These are phyloP conservation scores for Irena cyanogastra DNA, from an alignment of 2,113 vertebrate genomes.

Conservation along the genomic window DNA sequence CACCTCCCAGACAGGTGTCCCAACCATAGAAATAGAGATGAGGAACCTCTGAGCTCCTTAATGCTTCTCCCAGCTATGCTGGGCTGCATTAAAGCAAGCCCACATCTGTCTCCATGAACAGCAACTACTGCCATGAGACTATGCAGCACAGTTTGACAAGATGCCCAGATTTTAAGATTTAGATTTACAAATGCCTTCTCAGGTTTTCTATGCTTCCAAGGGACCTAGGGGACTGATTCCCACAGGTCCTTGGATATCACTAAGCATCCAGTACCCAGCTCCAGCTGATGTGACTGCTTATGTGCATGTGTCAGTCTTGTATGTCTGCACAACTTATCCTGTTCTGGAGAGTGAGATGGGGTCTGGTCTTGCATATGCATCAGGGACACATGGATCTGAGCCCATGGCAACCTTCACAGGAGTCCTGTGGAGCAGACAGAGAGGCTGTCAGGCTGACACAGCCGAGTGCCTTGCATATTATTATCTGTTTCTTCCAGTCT, in stretches of 20 bases:
- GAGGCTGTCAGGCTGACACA: conserved; percentile 59
- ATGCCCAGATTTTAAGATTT: background rate
- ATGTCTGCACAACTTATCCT: background rate
- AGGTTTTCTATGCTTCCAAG: background rate
- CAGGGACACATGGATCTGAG: conserved; percentile 59
- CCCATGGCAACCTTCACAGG: conserved; percentile 60
- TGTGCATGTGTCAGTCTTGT: background rate
- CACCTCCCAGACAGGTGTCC: background rate
- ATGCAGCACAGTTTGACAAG: background rate
- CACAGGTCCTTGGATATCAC: background rate
- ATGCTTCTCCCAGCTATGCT: background rate
- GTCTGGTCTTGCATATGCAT: conserved; percentile 63
- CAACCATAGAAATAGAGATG: background rate
- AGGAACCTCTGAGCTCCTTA: background rate
- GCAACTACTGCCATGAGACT: background rate
- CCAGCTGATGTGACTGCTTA: conserved; percentile 5
- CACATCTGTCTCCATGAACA: background rate
- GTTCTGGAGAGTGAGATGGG: conserved; percentile 19
- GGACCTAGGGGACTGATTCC: background rate
- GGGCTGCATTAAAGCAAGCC: background rate
- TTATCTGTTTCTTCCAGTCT: conserved; percentile 22
- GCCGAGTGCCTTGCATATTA: conserved; percentile 44
- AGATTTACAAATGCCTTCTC: background rate
- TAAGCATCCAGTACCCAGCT: background rate
- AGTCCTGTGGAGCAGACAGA: conserved; percentile 57